phyloP scores from a whole-genome alignment of 1,140 invertebrate genomes.

The Octopus sinensis region DNA sequence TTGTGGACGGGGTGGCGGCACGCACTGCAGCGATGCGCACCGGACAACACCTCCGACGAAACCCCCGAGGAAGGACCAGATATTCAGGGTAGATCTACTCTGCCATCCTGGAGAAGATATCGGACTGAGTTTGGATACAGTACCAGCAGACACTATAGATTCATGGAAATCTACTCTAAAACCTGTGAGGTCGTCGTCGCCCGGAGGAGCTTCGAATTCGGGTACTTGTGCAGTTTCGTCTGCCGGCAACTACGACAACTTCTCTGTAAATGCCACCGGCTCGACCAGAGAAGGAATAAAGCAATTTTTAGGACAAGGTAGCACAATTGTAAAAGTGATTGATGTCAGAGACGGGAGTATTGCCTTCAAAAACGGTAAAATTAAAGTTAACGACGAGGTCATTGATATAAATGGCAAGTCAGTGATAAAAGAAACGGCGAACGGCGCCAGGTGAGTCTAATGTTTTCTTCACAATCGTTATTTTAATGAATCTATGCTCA shows the following conservation, averaged over 20 bases:
- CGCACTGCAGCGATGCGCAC: not conserved
- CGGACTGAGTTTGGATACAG: conserved; percentile 33
- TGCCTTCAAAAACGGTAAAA: conserved; percentile 28
- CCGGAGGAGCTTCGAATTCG: conserved; percentile 8
- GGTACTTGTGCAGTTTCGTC: not conserved
- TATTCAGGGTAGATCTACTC: conserved; percentile 35
- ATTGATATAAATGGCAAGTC: conserved; percentile 38
- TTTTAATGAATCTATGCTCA: no score
- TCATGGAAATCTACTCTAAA: not conserved
- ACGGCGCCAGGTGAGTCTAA: conserved; percentile 34
- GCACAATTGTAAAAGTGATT: conserved; percentile 22
- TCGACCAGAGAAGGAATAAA: conserved; percentile 8
- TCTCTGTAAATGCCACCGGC: not conserved
- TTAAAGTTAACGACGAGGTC: conserved; percentile 40
- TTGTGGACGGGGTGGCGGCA: not conserved
- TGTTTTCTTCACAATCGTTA: not conserved
- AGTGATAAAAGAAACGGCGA: conserved; percentile 31
- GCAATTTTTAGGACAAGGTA: conserved; percentile 10
- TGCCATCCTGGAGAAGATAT: conserved; percentile 25
- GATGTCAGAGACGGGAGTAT: conserved; percentile 29
- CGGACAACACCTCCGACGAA: conserved; percentile 32
- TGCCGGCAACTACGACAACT: not conserved
- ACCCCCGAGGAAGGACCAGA: conserved; percentile 39
- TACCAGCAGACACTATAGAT: conserved; percentile 11
- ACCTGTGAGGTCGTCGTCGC: not conserved